Base-by-base conservation (phyloP, 2,888 invertebrate species). In the Microctonus aethiopoides region DNA sequence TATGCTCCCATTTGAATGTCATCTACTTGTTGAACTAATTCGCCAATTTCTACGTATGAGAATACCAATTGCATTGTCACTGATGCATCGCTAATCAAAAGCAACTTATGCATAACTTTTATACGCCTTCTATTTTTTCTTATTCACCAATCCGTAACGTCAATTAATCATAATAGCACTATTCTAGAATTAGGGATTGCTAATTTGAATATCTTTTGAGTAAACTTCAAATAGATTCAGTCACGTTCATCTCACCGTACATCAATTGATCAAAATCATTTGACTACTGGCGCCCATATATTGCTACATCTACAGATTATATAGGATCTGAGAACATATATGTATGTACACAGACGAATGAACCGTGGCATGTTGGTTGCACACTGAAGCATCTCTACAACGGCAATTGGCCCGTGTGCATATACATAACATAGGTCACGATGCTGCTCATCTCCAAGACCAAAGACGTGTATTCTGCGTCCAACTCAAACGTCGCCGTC, bases 1-100 rank as follows among this genome's bases (percentile, higher is more conserved):
- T 39, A 62, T 70, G 60, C 70, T 67, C 67, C 66, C 66, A 66
- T 72, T 70, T 71, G 36, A 52, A 32, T 46, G 39, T 22, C 60
- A 60, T 69, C 70, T 64, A 65, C 68, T 72, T 70, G 57, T 67
- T 72, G 32, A 34, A 52, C 64, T 65, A 65, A 54, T 56, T 34
- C 39, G 22, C 52, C 36, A 13, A 65, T 52, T 24, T 24, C 56
- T 54, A 16, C 29, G 13, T 56, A 22, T 56, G 54, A 36, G 26
- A 56, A 56, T 65, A 65, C 26, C 54, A 54, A 56, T 54, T 34
- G 24, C 54, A 65, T 65, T 65, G 34, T 36, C 64, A 65, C n/a
- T n/a, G n/a, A 54, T 65, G 34, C 54, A 54, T 65, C 36, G 22
- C 54, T 32, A 36, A 24, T 65, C 54, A 56, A 34, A 36, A 39